A percentile compares a stretch with the other conserved stretches of the same genome.
These are phyloP conservation scores for Teinopalpus imperialis DNA, from an alignment of 2,888 invertebrate genomes.

Conservation along the genomic window DNA sequence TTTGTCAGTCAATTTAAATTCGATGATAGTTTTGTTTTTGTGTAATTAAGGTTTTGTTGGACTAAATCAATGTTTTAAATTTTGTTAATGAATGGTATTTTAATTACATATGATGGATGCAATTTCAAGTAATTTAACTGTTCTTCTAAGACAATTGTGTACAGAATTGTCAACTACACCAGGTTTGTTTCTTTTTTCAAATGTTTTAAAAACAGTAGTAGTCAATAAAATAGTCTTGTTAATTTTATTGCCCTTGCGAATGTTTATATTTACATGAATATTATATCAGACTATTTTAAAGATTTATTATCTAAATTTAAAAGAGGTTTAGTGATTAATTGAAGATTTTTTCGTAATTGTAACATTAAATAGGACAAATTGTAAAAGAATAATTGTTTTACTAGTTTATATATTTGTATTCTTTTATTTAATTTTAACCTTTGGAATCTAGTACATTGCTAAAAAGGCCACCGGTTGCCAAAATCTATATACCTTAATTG, in stretches of 20 bases:
- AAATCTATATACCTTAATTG: no score
- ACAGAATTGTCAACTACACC: conserved; percentile 64
- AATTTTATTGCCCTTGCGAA: conserved; percentile 8
- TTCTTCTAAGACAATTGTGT: conserved; percentile 67
- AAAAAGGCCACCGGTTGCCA: no score
- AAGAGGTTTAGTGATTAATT: conserved; percentile 16
- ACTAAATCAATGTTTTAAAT: not conserved
- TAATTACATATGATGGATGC: conserved; percentile 44
- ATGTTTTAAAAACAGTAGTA: conserved; percentile 24
- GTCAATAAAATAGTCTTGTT: conserved; percentile 10
- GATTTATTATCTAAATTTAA: conserved; percentile 29
- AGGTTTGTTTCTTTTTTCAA: conserved; percentile 58
- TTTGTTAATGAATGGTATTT: not conserved
- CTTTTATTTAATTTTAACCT: no score
- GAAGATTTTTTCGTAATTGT: no score
- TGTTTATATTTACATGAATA: conserved; percentile 43
- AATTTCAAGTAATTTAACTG: conserved; percentile 49
- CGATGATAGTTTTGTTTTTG: not conserved
- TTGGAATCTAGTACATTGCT: no score
- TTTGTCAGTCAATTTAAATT: conserved; percentile 10
- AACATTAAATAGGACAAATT: no score
- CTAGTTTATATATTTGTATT: no score
- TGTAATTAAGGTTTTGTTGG: not conserved
- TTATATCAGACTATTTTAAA: conserved; percentile 44
- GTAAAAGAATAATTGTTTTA: no score